A percentile compares a stretch with the other conserved stretches of the same genome.
phyloP scores from a whole-genome alignment of 2,888 invertebrate species.

The Furcula furcula region DNA sequence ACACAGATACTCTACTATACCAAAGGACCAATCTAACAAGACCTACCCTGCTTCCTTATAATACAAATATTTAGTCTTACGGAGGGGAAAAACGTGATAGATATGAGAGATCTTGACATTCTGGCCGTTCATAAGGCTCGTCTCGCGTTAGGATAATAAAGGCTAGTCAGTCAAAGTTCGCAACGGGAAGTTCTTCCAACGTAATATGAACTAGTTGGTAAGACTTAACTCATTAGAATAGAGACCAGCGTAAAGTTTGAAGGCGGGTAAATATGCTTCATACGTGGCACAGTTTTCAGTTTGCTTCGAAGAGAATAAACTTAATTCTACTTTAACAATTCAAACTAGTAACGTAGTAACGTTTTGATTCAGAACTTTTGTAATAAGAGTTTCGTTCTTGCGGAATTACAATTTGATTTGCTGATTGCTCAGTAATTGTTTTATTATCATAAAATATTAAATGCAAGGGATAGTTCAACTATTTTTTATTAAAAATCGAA shows the following conservation, averaged over 20 bases:
- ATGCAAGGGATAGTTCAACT: too few relatives aligned
- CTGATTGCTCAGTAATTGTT: too few relatives aligned
- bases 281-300: constrained; percentile 17
- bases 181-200: constrained; percentile 30
- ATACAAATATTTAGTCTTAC: not conserved
- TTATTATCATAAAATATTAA: too few relatives aligned
- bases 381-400: too few relatives aligned
- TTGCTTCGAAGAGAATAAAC: constrained; percentile 7
- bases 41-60: constrained; percentile 6
- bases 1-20: constrained; percentile 29
- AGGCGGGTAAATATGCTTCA: constrained; percentile 23
- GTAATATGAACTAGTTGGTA: constrained; percentile 38
- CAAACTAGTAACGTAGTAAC: too few relatives aligned
- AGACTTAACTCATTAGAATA: constrained; percentile 44
- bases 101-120: constrained; percentile 22
- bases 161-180: constrained; percentile 36
- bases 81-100: constrained; percentile 1
- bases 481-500: too few relatives aligned
- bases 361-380: too few relatives aligned
- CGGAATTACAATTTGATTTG: too few relatives aligned
- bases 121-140: constrained; percentile 31
- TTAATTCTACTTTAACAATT: not conserved
- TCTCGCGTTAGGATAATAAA: constrained; percentile 49
- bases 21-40: constrained; percentile 12
- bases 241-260: constrained; percentile 24